Percentiles rank a stretch among this genome's conserved stretches.
Conservation (phyloP, 2,797 vertebrate genomes). For the Pseudomugil gertrudae region DNA sequence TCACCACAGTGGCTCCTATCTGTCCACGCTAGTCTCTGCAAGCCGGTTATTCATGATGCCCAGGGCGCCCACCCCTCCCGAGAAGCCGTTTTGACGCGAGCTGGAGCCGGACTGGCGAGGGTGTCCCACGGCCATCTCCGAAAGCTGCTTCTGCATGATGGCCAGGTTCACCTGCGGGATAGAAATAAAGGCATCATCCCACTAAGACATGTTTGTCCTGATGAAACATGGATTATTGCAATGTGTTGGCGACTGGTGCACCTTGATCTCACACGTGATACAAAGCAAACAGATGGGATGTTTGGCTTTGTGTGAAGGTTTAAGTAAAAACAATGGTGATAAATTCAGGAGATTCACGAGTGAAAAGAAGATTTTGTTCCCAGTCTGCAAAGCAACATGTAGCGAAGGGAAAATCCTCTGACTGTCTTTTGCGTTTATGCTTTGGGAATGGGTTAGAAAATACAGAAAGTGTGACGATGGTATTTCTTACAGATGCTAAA, state of each 20-base stretch:
- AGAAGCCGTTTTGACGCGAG: constrained; percentile 89
- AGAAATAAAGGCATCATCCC: constrained; percentile 12
- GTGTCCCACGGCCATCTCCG: constrained; percentile 90
- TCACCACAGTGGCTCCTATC: constrained; percentile 70
- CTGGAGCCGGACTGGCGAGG: constrained; percentile 80
- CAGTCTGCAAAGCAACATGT: background rate
- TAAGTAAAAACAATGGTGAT: constrained; percentile 29
- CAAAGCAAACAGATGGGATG: constrained; percentile 27
- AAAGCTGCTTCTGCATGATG: constrained; percentile 95
- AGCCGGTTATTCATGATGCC: constrained; percentile 98
- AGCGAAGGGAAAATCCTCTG: background rate
- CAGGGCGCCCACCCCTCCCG: constrained; percentile 91
- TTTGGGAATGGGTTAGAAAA: background rate
- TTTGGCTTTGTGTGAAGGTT: constrained; percentile 1
- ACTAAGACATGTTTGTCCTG: constrained; percentile 10
- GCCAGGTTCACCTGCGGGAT: constrained; percentile 85
- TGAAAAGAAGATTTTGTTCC: constrained; percentile 22
- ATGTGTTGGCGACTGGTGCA: constrained; percentile 1
- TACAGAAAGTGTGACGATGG: background rate
- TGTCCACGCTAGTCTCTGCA: constrained; percentile 93
- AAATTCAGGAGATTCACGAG: constrained; percentile 3
- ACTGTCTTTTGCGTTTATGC: background rate
- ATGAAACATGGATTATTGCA: background rate
- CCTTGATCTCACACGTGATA: constrained; percentile 32
- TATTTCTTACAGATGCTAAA: background rate